phyloP scores from a whole-genome alignment of 2,113 vertebrate species.

The Diphyllodes magnificus region DNA sequence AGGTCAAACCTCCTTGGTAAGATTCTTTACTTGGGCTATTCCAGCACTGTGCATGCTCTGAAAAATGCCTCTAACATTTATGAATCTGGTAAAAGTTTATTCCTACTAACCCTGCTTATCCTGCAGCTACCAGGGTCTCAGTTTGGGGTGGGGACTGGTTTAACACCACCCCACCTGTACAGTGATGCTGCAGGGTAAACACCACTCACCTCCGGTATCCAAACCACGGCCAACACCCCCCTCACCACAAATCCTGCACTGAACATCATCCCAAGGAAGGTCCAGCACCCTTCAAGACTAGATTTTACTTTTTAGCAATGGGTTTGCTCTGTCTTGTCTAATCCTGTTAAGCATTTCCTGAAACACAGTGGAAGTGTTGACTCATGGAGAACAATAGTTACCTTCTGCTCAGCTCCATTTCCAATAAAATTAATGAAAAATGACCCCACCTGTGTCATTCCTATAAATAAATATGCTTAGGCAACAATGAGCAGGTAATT shows the following conservation, averaged over 20 bases:
- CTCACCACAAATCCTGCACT: neutral
- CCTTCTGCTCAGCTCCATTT: neutral
- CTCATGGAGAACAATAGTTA: neutral
- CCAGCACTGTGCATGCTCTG: neutral
- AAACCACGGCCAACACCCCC: neutral
- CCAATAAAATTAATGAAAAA: neutral
- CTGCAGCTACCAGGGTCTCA: too few species aligned
- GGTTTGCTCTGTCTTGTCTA: neutral
- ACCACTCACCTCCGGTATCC: neutral
- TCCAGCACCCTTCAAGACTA: neutral
- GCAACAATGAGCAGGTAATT: neutral
- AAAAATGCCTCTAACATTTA: neutral
- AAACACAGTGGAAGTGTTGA: neutral
- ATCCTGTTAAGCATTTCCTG: neutral
- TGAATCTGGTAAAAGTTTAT: neutral
- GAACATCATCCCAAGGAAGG: neutral
- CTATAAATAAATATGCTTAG: neutral
- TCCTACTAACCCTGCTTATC: neutral
- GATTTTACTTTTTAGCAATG: neutral
- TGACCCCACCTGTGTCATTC: neutral
- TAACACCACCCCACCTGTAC: neutral
- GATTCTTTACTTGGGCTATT: neutral
- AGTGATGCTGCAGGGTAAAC: neutral
- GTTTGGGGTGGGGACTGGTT: neutral
- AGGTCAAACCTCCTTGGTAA: neutral